Conservation (phyloP, 2,888 invertebrate genomes). For the Apamea monoglypha region DNA sequence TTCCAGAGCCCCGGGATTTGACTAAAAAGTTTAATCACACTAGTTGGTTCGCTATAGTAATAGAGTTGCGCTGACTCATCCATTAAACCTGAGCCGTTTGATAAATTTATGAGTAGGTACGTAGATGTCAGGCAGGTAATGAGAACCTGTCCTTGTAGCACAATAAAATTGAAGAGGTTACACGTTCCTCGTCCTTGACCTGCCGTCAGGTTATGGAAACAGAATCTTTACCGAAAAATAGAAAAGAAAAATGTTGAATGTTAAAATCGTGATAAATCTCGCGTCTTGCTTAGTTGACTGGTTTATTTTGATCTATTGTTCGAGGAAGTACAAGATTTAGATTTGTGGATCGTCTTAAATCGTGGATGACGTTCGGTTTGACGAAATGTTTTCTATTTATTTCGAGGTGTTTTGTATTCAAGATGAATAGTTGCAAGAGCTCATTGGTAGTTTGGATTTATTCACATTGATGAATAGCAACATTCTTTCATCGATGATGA, state of each 20-base stretch:
- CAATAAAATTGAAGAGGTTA: constrained; percentile 67
- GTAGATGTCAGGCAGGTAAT: constrained; percentile 48
- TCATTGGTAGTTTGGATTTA: constrained; percentile 5
- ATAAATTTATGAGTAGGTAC: constrained; percentile 31
- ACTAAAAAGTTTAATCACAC: background rate
- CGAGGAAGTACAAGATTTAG: constrained; percentile 8
- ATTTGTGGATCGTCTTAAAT: constrained; percentile 32
- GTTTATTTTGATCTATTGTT: constrained; percentile 47
- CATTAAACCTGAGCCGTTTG: constrained; percentile 36
- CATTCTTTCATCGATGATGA: background rate
- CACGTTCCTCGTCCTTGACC: constrained; percentile 55
- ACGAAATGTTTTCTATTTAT: constrained; percentile 28
- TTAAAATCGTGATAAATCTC: constrained; percentile 59
- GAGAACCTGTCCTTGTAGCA: constrained; percentile 72
- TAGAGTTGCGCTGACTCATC: background rate
- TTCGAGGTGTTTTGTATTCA: constrained; percentile 29
- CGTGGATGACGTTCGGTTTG: constrained; percentile 10
- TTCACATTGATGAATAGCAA: background rate
- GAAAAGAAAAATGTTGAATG: constrained; percentile 57
- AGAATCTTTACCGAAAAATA: constrained; percentile 35
- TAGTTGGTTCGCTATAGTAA: constrained; percentile 1
- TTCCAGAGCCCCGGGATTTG: background rate
- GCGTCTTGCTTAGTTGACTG: constrained; percentile 31
- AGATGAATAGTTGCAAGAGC: background rate
- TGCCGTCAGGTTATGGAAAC: constrained; percentile 38